Evolutionary conservation across 2,888 invertebrate genomes (phyloP).

Genomic region (Notodonta ziczac): DNA sequence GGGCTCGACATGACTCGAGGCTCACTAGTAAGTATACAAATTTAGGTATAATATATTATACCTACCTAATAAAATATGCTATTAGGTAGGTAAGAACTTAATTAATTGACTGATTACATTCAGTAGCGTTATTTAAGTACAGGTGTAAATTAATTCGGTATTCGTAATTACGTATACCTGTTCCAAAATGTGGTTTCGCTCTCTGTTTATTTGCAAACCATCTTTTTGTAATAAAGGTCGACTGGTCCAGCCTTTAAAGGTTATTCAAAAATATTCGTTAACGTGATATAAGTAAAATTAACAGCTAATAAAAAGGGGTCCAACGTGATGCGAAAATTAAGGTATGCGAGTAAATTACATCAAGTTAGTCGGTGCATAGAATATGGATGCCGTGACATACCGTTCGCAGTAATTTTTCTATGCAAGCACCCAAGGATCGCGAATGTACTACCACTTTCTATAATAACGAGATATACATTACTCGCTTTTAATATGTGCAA

Average conservation of each 20-base stretch:
- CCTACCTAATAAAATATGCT: too few species aligned
- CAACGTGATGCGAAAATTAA: conserved; percentile 58
- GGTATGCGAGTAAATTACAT: conserved; percentile 52
- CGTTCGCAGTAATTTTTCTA: conserved; percentile 62
- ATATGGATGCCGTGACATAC: conserved; percentile 60
- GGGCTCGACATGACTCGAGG: too few species aligned
- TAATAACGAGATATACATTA: conserved; percentile 33
- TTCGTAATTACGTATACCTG: not conserved
- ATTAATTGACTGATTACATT: not conserved
- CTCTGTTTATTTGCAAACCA: conserved; percentile 35
- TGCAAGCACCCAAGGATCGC: conserved; percentile 36
- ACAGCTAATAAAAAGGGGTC: conserved; percentile 21
- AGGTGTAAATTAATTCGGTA: not conserved
- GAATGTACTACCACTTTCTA: conserved; percentile 19
- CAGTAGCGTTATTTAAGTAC: not conserved
- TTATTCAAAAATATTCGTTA: not conserved
- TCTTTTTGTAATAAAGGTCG: conserved; percentile 42
- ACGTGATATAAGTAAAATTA: conserved; percentile 6
- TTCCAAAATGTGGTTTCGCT: conserved; percentile 2
- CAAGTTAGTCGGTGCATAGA: conserved; percentile 54
- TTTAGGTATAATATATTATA: too few species aligned
- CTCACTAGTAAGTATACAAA: too few species aligned
- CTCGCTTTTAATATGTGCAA: conserved; percentile 18
- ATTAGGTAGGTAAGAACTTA: not conserved
- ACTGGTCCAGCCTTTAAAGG: conserved; percentile 21